Evolutionary conservation across 37 sponge, comb jelly and placozoan genomes (phyloP).

Genomic region (Corticium candelabrum): DNA sequence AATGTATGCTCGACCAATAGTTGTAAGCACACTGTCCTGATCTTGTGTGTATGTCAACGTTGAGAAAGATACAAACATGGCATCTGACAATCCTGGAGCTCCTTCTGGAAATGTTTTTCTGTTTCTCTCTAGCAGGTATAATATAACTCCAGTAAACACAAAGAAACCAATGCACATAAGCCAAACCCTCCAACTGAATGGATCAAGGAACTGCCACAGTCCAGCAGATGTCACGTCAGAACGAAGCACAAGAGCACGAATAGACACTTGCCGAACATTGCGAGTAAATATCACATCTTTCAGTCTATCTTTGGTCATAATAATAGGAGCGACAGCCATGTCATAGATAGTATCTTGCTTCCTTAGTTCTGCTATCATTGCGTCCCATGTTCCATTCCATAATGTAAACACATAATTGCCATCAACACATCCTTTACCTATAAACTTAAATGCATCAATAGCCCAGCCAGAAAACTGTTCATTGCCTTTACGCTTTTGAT

Average conservation of each 20-base stretch:
- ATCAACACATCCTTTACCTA: not conserved
- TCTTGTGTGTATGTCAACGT: constrained; percentile 1
- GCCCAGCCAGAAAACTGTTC: not conserved
- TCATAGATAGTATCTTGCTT: not conserved
- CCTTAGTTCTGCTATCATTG: not conserved
- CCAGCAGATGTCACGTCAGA: not conserved
- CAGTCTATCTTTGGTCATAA: not conserved
- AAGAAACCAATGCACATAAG: not conserved
- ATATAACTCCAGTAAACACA: not conserved
- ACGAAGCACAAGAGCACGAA: not conserved
- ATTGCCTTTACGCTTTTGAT: not conserved
- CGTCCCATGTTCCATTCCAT: not conserved
- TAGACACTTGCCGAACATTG: not conserved
- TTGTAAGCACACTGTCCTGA: not conserved
- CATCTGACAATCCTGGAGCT: not conserved
- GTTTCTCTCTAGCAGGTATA: not conserved
- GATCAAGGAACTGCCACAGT: constrained; percentile 2
- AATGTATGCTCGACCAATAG: not conserved
- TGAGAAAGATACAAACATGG: constrained; percentile 6
- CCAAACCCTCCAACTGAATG: constrained; percentile 2
- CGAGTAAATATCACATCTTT: not conserved
- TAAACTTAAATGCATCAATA: not conserved
- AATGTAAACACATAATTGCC: not conserved
- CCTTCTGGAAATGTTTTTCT: not conserved
- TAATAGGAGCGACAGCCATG: not conserved